Base-by-base conservation (phyloP, 2,797 vertebrate species). In the Pachyuromys duprasi region DNA sequence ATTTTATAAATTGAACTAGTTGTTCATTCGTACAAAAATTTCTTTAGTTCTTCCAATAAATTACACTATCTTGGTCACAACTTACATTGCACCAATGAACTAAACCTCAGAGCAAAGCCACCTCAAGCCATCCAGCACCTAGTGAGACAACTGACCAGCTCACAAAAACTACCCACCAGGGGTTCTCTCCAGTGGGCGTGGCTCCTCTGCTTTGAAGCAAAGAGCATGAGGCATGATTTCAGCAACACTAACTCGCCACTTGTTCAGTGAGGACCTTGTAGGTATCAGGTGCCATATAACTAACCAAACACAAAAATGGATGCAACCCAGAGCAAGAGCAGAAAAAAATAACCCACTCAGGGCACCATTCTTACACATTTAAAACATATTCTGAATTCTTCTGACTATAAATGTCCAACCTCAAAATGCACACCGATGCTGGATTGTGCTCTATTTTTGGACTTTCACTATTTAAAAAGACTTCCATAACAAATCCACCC, bases 311-410 rank as follows among this genome's bases (percentile, higher is more conserved):
- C 36, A 55, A 55, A 75, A 36, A 39, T 33, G 36, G 49, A 90
- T 45, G 62, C 60, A 87, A 63, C 22, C 24, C 49, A 63, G 42
- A 57, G 22, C 22, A 14, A 79, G 49, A 88, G 12, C 33, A 62
- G 39, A 36, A 45, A 70, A 57, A 93, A 96, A 42, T 18, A 65
- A 86, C 8, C 69, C 42, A 79, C 67, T 39, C 28, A 26, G 82
- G 1, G 0, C 36, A 33, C 86, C n/a, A 36, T 81, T 75, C 91
- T 84, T 79, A 79, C 83, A 87, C 6, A 1, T 86, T 95, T 87
- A 88, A 82, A 95, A 92, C 36, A 31, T 65, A 96, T 81, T 97
- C 67, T 91, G 91, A 96, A 93, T 96, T 95, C 65, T 90, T 92
- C 45, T 74, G 36, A 65, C 74, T 92, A 1, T 76, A 90, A 93